Evolutionary conservation across 2,113 vertebrate species (phyloP).

Genomic region (Notiomystis cincta): DNA sequence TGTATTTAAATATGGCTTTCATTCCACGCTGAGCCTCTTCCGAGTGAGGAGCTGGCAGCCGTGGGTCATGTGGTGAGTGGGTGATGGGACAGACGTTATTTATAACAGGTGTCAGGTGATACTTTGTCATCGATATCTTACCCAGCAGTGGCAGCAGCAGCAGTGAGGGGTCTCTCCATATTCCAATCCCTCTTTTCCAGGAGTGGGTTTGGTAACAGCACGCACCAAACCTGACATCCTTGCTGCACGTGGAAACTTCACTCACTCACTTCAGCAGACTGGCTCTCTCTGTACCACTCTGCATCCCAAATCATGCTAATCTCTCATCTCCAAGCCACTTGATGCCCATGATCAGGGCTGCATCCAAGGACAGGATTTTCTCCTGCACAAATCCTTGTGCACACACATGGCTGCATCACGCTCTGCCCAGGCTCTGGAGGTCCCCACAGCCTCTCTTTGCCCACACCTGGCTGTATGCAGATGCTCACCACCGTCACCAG

Average conservation of each 20-base stretch:
- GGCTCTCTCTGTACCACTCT: not conserved
- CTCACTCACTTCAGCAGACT: not conserved
- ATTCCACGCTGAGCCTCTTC: not conserved
- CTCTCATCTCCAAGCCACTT: fast-evolving
- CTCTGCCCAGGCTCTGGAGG: not conserved
- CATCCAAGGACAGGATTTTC: not conserved
- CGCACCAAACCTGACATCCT: not conserved
- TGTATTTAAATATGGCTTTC: slow-evolving; percentile 16
- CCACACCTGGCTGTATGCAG: not conserved
- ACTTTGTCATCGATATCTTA: slow-evolving; percentile 43
- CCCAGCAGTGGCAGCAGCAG: not conserved
- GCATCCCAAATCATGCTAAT: not conserved
- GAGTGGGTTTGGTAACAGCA: not conserved
- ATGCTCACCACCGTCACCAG: not conserved
- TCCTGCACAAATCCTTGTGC: fast-evolving
- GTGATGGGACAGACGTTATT: slow-evolving; percentile 39
- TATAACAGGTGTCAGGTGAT: slow-evolving; percentile 43
- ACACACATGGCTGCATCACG: fast-evolving
- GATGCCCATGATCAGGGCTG: not conserved
- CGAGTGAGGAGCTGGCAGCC: slow-evolving; percentile 4
- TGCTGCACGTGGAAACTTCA: not conserved
- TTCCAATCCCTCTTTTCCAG: not conserved
- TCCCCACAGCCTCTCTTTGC: fast-evolving
- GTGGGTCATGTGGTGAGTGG: slow-evolving; percentile 28
- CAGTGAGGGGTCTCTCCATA: not conserved